Evolutionary conservation across 64 coral and sea anemone genomes (phyloP), one percentile per base, ranked within the genome.

Genomic region (Actinia equina): DNA sequence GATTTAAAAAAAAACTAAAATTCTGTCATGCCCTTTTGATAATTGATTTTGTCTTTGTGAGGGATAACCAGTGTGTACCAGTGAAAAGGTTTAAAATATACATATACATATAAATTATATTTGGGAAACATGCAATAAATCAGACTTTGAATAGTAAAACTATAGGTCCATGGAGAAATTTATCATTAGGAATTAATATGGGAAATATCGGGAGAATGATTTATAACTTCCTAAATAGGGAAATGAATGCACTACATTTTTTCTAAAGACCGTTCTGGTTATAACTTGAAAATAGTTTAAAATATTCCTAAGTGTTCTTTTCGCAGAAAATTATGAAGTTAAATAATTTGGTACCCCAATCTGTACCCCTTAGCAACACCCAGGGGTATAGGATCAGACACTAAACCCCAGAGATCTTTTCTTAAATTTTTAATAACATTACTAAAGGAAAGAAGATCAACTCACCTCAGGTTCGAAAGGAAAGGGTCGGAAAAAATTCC

Each of bases 401-500:
- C 26, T 80, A 71, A 55, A 58, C 18, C 43, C 5, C 19, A 82
- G 59, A 37, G 49, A 46, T 23, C 15, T 63, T 46, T 14, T 3
- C 27, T 46, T 49, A 20, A 6, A 86, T 5, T 59, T 77, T 22
- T 74, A 41, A 22, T 79, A 3, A 82, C 42, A 82, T 17, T 81
- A 17, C 23, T 41, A 30, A 74, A 74, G 7, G 15, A 41, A 30
- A 27, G 2, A 74, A 74, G 69, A 74, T 74, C 15, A 4, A 19
- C 83, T 85, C 90, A 99, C 97, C 97, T 99, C 49, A 95, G 70
- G 85, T 86, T 89, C 19, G 93, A 59, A 23, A 92, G 71, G 44
- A 86, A 95, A 26, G 91, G 91, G 87, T 99, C 97, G 54, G 51
- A 88, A 51, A 99, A 95, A 61, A 99, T 86, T 43, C 93, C 91